phyloP scores from a whole-genome alignment of 2,113 vertebrate species.

The Glaucomys volans region DNA sequence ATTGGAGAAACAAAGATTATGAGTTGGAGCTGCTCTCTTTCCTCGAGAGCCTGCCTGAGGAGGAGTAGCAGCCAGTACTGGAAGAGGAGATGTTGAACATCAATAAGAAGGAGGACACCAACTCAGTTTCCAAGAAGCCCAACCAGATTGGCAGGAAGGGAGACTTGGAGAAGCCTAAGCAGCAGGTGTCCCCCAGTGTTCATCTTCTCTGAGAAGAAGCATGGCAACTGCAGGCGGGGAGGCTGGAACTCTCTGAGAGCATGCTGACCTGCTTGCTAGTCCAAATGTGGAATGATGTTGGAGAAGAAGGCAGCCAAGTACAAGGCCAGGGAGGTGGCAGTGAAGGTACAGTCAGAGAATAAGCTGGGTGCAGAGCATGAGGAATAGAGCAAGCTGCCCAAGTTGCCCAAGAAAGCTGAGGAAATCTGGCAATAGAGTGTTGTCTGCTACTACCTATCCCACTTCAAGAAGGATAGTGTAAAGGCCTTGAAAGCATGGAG shows the following conservation, averaged over 20 bases:
- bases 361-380: conserved; percentile 90
- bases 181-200: conserved; percentile 98
- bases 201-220: conserved; percentile 98
- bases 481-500: conserved; percentile 98
- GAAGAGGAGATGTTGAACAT: conserved; percentile 94
- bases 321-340: conserved; percentile 92
- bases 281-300: conserved; percentile 98
- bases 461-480: conserved; percentile 96
- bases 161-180: conserved; percentile 94
- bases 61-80: conserved; percentile 97
- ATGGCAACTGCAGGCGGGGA: conserved; percentile 95
- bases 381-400: conserved; percentile 94
- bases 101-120: conserved; percentile 90
- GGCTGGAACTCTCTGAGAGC: conserved; percentile 94
- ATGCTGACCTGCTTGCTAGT: conserved; percentile 96
- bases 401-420: conserved; percentile 96
- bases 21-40: conserved; percentile 97
- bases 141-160: conserved; percentile 92
- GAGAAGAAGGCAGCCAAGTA: conserved; percentile 98
- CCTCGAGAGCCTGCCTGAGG: conserved; percentile 95
- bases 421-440: conserved; percentile 99
- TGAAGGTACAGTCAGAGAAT: conserved; percentile 95
- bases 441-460: conserved; percentile 97
- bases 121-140: conserved; percentile 91
- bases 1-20: conserved; percentile 99